Conservation (phyloP, 2,113 vertebrate genomes). For the Vidua chalybeata region DNA sequence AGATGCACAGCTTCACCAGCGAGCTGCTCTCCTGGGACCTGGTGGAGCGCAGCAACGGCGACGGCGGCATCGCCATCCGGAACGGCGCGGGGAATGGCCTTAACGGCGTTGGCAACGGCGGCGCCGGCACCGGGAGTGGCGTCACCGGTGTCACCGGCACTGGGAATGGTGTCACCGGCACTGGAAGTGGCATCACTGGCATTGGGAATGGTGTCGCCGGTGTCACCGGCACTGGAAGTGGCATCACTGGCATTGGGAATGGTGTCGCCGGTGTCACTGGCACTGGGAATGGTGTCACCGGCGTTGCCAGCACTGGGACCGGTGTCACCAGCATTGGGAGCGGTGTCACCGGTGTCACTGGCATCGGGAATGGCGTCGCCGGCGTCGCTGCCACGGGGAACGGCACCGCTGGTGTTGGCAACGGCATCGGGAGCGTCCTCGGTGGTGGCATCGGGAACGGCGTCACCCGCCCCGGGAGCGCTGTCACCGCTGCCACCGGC, state of each 20-base stretch:
- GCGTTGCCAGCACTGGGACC: too few relatives aligned
- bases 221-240: fast-evolving
- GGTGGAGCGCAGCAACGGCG: not conserved
- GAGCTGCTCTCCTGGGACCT: not conserved
- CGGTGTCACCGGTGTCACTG: fast-evolving
- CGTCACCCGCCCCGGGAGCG: not conserved
- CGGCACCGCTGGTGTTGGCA: not conserved
- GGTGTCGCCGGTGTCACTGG: too few relatives aligned
- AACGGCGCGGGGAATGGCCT: not conserved
- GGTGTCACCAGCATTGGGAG: fast-evolving
- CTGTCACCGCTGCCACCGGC: not conserved
- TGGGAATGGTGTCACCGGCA: not conserved
- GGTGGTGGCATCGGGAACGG: too few relatives aligned
- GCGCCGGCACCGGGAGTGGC: not conserved
- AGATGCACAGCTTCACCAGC: not conserved
- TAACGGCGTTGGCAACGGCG: not conserved
- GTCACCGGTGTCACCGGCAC: too few relatives aligned
- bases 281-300: not conserved
- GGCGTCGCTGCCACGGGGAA: fast-evolving
- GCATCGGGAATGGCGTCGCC: fast-evolving
- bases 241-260: not conserved
- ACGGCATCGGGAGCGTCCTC: too few relatives aligned
- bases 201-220: fast-evolving
- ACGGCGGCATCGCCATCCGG: fast-evolving
- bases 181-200: fast-evolving